These are phyloP conservation scores for Achroia grisella DNA, from an alignment of 1,140 invertebrate species.

Conservation along the genomic window DNA sequence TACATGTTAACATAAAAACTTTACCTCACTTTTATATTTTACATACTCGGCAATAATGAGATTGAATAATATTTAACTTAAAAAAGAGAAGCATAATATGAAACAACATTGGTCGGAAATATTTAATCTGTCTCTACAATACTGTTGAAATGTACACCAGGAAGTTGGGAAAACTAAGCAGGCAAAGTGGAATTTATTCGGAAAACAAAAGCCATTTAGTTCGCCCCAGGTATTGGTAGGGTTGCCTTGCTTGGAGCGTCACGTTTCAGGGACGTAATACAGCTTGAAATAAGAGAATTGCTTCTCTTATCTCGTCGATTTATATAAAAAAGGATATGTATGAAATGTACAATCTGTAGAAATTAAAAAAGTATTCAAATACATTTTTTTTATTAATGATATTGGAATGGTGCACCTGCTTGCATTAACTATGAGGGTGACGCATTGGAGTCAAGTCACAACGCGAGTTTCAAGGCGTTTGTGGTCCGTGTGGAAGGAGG, in stretches of 20 bases:
- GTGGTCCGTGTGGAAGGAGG: too few relatives aligned
- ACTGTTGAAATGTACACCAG: constrained; percentile 13
- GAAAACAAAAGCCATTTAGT: constrained; percentile 34
- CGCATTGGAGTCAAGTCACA: too few relatives aligned
- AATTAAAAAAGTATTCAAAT: neutral
- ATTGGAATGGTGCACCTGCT: too few relatives aligned
- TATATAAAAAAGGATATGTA: neutral
- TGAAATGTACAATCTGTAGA: too few relatives aligned
- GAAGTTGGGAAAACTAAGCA: constrained; percentile 18
- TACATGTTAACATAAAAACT: too few relatives aligned
- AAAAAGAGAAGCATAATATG: too few relatives aligned
- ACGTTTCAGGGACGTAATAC: neutral
- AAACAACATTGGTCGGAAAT: neutral
- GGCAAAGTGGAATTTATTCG: constrained; percentile 25
- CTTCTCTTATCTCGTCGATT: neutral
- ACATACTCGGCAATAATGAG: too few relatives aligned
- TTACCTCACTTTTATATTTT: too few relatives aligned
- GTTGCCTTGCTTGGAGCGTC: constrained; percentile 6
- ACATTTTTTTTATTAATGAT: neutral
- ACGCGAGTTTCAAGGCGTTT: neutral
- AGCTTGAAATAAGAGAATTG: neutral
- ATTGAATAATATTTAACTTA: too few relatives aligned
- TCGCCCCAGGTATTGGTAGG: constrained; percentile 22
- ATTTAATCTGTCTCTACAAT: constrained; percentile 1
- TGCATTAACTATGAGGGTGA: too few relatives aligned